A percentile compares a stretch with the other conserved stretches of the same genome.
phyloP scores from a whole-genome alignment of 2,888 invertebrate genomes.

The Microctonus hyperodae region DNA sequence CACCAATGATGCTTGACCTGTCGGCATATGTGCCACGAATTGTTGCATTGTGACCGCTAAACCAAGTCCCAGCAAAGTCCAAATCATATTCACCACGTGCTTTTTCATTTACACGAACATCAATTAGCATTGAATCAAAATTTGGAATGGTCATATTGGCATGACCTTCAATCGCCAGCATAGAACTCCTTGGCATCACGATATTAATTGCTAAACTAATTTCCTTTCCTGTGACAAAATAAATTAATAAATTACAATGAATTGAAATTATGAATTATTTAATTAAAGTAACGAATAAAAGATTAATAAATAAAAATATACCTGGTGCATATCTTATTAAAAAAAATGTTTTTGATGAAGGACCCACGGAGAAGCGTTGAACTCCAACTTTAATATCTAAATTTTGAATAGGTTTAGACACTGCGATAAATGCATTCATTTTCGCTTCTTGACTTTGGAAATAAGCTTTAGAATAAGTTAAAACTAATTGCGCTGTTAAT shows the following conservation, averaged over 20 bases:
- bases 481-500: constrained; percentile 68
- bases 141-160: constrained; percentile 79
- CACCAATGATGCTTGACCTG: constrained; percentile 65
- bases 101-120: constrained; percentile 74
- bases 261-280: neutral
- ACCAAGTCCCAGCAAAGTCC: constrained; percentile 79
- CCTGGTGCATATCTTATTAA: constrained; percentile 67
- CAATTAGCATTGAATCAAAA: constrained; percentile 73
- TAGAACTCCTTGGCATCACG: constrained; percentile 71
- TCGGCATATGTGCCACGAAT: constrained; percentile 79
- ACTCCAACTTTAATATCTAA: constrained; percentile 71
- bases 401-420: constrained; percentile 72
- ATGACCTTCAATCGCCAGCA: constrained; percentile 74
- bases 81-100: constrained; percentile 73
- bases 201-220: constrained; percentile 68
- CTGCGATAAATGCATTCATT: constrained; percentile 70
- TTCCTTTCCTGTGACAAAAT: constrained; percentile 63
- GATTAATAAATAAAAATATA: neutral
- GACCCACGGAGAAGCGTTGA: constrained; percentile 65
- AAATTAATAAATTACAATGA: neutral
- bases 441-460: constrained; percentile 68
- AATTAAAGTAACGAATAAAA: neutral
- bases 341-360: constrained; percentile 66
- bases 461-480: constrained; percentile 69
- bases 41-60: constrained; percentile 77